phyloP scores from a whole-genome alignment of 2,797 vertebrate species.

The Ibycter americanus region DNA sequence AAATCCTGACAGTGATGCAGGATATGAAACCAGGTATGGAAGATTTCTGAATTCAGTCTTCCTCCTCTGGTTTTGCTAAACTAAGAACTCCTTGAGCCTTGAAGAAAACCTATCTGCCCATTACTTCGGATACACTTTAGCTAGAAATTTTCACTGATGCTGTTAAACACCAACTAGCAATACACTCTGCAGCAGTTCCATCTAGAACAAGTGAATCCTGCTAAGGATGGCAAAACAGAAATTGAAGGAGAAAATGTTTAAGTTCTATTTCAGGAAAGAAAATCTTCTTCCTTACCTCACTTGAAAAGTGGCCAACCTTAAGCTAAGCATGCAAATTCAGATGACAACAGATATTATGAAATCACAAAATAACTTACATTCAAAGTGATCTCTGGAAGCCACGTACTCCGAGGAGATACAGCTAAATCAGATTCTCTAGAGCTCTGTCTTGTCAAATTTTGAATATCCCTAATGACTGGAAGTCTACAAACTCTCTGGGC shows the following conservation, averaged over 20 bases:
- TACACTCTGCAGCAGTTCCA: neutral
- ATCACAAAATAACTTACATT: neutral
- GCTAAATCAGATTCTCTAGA: neutral
- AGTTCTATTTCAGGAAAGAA: neutral
- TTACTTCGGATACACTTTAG: neutral
- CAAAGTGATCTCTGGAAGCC: neutral
- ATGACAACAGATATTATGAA: neutral
- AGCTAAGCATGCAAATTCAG: neutral
- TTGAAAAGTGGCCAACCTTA: neutral
- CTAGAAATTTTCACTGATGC: neutral
- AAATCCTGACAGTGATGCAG: neutral
- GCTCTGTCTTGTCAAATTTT: neutral
- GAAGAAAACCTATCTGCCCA: neutral
- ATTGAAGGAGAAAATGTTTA: neutral
- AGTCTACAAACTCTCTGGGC: neutral
- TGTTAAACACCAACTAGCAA: neutral
- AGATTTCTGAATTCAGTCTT: neutral
- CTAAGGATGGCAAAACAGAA: neutral
- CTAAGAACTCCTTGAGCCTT: neutral
- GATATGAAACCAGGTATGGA: neutral
- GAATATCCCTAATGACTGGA: neutral
- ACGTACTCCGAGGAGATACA: neutral
- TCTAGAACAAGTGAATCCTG: neutral
- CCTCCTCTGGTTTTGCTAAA: neutral
- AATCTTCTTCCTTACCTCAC: neutral